Evolutionary conservation across 2,888 invertebrate genomes (phyloP).

Genomic region (Villa cingulata): DNA sequence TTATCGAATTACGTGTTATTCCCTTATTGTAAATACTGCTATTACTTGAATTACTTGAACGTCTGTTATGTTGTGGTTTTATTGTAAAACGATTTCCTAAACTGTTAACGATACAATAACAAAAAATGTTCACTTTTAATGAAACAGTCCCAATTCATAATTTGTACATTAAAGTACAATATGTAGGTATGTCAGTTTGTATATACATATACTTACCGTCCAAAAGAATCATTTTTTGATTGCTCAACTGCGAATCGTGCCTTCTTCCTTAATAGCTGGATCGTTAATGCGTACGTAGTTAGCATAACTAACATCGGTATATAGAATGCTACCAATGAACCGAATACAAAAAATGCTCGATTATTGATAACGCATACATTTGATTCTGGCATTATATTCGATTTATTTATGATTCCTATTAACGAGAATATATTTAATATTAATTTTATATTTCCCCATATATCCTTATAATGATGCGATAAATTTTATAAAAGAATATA

Average conservation of each 20-base stretch:
- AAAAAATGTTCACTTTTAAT: no score
- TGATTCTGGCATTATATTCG: slow-evolving; percentile 68
- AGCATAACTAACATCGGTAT: slow-evolving; percentile 93
- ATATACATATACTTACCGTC: slow-evolving; percentile 29
- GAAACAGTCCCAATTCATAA: no score
- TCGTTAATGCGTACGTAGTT: slow-evolving; percentile 78
- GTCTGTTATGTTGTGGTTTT: slow-evolving; percentile 26
- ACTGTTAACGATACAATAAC: slow-evolving; percentile 16
- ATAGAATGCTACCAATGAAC: slow-evolving; percentile 86
- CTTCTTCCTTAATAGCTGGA: slow-evolving; percentile 68
- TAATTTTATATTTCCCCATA: no score
- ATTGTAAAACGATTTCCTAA: slow-evolving; percentile 33
- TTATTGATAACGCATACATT: slow-evolving; percentile 71
- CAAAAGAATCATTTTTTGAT: slow-evolving; percentile 45
- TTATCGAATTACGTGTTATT: background rate
- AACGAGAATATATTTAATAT: no score
- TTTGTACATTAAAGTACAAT: no score
- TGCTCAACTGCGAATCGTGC: slow-evolving; percentile 57
- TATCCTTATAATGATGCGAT: background rate
- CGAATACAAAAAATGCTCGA: slow-evolving; percentile 75
- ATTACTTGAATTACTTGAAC: slow-evolving; percentile 1
- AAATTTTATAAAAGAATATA: background rate
- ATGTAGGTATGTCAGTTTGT: no score
- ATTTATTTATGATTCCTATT: slow-evolving; percentile 60
- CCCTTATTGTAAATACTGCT: slow-evolving; percentile 1